These are phyloP conservation scores for Gryllus longicercus DNA, from an alignment of 2,888 invertebrate species.

Conservation along the genomic window DNA sequence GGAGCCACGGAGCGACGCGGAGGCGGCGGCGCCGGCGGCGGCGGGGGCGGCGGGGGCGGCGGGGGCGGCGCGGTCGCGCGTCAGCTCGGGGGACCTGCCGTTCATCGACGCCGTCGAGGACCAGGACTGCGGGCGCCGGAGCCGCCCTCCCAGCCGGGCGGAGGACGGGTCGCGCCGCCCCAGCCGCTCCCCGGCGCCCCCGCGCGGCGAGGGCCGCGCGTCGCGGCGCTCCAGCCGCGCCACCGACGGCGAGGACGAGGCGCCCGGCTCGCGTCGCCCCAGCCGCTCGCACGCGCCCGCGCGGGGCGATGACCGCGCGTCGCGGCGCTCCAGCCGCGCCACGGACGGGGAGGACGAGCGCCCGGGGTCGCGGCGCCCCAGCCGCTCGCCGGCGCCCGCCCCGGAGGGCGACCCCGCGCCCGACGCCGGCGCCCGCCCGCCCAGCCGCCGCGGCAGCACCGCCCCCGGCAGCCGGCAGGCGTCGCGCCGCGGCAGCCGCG, in stretches of 20 bases:
- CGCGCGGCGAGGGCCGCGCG: neutral
- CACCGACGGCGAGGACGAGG: neutral
- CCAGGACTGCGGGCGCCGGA: neutral
- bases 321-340: neutral
- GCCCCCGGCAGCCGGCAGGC: neutral
- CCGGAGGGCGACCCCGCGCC: neutral
- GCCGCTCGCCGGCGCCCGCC: no score
- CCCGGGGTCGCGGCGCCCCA: no score
- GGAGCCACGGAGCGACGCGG: neutral
- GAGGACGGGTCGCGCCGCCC: no score
- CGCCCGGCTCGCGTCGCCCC: no score
- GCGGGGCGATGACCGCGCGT: neutral
- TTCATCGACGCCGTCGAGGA: neutral
- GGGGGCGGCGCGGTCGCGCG: neutral
- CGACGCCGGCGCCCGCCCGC: neutral
- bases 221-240: neutral
- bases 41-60: neutral
- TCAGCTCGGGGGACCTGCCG: neutral
- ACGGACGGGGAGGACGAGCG: no score
- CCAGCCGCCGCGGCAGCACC: constrained; percentile 10
- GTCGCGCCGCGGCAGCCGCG: constrained; percentile 3
- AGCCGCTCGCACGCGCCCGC: no score
- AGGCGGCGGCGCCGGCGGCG: neutral
- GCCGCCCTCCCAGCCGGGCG: neutral
- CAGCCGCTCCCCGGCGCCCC: neutral